Conservation (phyloP, 2,888 invertebrate genomes). For the Sipunculus nudus region DNA sequence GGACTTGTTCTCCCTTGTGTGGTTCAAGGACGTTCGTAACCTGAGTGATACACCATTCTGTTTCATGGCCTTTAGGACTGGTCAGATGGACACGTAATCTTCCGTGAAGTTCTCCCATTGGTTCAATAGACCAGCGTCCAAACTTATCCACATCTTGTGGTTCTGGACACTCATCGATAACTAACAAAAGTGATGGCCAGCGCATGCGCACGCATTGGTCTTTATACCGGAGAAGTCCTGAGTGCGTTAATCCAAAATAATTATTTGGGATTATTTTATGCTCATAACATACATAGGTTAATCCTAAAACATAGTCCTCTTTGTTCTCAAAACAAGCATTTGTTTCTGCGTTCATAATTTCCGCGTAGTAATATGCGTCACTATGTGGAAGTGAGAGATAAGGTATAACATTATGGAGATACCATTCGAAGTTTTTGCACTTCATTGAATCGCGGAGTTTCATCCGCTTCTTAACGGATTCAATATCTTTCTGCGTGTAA, state of each 20-base stretch:
- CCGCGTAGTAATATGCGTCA: slow-evolving; percentile 20
- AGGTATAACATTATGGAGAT: slow-evolving; percentile 93
- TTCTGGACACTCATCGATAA: slow-evolving; percentile 34
- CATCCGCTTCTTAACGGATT: slow-evolving; percentile 68
- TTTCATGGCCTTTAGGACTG: slow-evolving; percentile 17
- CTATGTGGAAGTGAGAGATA: slow-evolving; percentile 72
- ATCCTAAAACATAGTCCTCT: slow-evolving; percentile 22
- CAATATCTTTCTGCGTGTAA: slow-evolving; percentile 10
- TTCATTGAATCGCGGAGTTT: slow-evolving; percentile 80
- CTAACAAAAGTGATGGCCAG: slow-evolving; percentile 25
- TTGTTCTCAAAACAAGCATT: slow-evolving; percentile 25
- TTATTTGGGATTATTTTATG: slow-evolving; percentile 45
- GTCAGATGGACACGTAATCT: slow-evolving; percentile 17
- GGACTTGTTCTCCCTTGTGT: slow-evolving; percentile 41
- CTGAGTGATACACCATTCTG: slow-evolving; percentile 34
- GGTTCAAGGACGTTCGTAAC: slow-evolving; percentile 39
- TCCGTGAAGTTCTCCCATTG: slow-evolving; percentile 27
- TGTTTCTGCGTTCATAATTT: slow-evolving; percentile 23
- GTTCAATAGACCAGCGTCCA: slow-evolving; percentile 32
- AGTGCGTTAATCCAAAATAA: slow-evolving; percentile 30
- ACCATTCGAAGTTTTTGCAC: slow-evolving; percentile 97
- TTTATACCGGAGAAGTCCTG: slow-evolving; percentile 30
- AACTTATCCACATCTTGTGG: slow-evolving; percentile 20
- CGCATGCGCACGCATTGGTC: slow-evolving; percentile 35
- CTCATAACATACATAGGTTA: slow-evolving; percentile 43